These are phyloP conservation scores for Podabrus alpinus DNA, from an alignment of 2,888 invertebrate species.

Conservation along the genomic window DNA sequence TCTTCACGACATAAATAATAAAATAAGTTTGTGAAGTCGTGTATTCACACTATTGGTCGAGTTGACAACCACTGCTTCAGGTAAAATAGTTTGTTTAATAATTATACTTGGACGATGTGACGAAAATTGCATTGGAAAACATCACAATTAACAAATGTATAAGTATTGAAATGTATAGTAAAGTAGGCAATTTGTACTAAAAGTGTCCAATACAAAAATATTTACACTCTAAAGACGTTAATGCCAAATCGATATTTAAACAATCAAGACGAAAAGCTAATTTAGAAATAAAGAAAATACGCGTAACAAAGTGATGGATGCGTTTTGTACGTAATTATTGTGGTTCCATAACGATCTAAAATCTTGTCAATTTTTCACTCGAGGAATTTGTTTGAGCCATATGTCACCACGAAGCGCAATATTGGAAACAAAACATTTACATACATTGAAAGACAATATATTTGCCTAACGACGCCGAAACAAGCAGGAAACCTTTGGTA, in stretches of 20 bases:
- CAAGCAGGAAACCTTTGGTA: constrained; percentile 18
- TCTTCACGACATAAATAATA: not conserved
- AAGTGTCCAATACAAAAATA: not conserved
- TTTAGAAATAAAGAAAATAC: not conserved
- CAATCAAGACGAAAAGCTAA: not conserved
- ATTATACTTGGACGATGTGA: not conserved
- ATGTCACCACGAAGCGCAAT: constrained; percentile 10
- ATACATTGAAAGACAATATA: constrained; percentile 19
- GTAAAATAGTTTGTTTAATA: not conserved
- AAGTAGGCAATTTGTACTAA: too few species aligned
- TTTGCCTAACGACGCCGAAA: constrained; percentile 27
- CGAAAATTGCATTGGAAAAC: not conserved
- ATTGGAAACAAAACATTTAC: constrained; percentile 20
- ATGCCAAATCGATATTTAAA: not conserved
- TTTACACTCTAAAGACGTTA: not conserved
- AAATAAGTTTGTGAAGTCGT: not conserved
- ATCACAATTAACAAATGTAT: not conserved
- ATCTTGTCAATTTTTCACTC: constrained; percentile 3
- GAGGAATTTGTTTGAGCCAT: constrained; percentile 12
- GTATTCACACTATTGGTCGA: not conserved
- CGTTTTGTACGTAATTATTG: not conserved
- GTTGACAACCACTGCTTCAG: not conserved
- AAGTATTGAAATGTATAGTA: not conserved
- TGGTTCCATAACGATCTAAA: not conserved
- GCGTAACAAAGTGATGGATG: not conserved